Conservation (phyloP, 1,140 invertebrate genomes). For the Meteorus sp. region DNA sequence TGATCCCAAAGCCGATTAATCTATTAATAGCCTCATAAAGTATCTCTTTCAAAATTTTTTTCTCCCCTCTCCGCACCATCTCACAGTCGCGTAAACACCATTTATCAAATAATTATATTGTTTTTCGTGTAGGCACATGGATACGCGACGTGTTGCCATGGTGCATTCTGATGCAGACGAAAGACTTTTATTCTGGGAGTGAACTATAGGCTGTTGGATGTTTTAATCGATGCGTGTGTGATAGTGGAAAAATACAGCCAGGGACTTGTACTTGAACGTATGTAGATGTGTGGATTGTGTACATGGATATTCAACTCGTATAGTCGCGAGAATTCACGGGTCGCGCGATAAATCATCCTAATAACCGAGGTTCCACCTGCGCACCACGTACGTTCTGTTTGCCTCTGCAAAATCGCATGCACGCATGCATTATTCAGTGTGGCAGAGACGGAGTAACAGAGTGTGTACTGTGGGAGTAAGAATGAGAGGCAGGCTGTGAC, state of each 20-base stretch:
- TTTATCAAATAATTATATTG: slow-evolving; percentile 20
- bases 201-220: too few species aligned
- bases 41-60: slow-evolving; percentile 7
- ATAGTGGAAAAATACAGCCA: background rate
- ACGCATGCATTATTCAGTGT: slow-evolving; percentile 44
- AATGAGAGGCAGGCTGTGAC: slow-evolving; percentile 25
- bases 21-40: slow-evolving; percentile 32
- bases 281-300: background rate
- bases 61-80: slow-evolving; percentile 3
- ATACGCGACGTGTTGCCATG: too few species aligned
- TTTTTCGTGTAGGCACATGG: background rate
- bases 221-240: too few species aligned
- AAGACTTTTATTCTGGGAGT: too few species aligned
- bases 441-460: background rate
- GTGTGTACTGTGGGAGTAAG: background rate
- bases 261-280: background rate
- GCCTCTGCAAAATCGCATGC: slow-evolving; percentile 36
- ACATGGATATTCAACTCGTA: background rate
- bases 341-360: slow-evolving; percentile 45
- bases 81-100: slow-evolving; percentile 23
- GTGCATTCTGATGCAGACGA: background rate
- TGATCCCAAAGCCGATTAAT: slow-evolving; percentile 8
- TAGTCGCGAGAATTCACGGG: slow-evolving; percentile 37
- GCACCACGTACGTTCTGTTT: slow-evolving; percentile 35
- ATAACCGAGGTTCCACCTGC: slow-evolving; percentile 48